A percentile compares a stretch with the other conserved stretches of the same genome.
Conservation (phyloP, 2,888 invertebrate species). For the Aleiodes leptofemur region DNA sequence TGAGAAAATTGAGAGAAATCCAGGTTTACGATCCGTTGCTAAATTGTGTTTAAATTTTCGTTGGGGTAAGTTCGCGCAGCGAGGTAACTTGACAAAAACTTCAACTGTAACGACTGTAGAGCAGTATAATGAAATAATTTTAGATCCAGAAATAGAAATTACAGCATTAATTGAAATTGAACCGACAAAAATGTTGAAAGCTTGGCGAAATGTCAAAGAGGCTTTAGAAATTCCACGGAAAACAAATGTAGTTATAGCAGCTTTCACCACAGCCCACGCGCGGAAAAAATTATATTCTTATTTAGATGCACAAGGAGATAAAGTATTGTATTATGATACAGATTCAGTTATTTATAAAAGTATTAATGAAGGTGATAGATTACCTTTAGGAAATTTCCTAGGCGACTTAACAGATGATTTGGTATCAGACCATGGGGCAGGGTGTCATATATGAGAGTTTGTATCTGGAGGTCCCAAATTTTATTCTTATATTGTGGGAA, state of each 20-base stretch:
- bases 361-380: conserved; percentile 1
- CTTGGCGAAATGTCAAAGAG: too few species aligned
- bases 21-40: too few species aligned
- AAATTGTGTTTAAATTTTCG: too few species aligned
- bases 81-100: too few species aligned
- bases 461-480: conserved; percentile 25
- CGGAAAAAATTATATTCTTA: background rate
- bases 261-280: conserved; percentile 43
- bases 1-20: too few species aligned
- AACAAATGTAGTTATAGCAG: conserved; percentile 36
- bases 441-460: conserved; percentile 38
- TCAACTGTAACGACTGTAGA: too few species aligned
- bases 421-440: background rate
- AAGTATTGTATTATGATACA: conserved; percentile 45
- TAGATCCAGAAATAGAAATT: too few species aligned
- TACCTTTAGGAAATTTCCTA: background rate
- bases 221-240: background rate
- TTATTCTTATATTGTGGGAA: conserved; percentile 15
- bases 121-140: too few species aligned
- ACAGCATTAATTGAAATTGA: too few species aligned
- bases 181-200: too few species aligned
- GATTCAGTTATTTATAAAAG: conserved; percentile 36
- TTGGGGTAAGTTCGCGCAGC: too few species aligned
- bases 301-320: background rate
- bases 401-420: conserved; percentile 48